A percentile compares a stretch with the other conserved stretches of the same genome.
Evolutionary conservation across 2,888 invertebrate genomes (phyloP).

Genomic region (Drosophila bunnanda): DNA sequence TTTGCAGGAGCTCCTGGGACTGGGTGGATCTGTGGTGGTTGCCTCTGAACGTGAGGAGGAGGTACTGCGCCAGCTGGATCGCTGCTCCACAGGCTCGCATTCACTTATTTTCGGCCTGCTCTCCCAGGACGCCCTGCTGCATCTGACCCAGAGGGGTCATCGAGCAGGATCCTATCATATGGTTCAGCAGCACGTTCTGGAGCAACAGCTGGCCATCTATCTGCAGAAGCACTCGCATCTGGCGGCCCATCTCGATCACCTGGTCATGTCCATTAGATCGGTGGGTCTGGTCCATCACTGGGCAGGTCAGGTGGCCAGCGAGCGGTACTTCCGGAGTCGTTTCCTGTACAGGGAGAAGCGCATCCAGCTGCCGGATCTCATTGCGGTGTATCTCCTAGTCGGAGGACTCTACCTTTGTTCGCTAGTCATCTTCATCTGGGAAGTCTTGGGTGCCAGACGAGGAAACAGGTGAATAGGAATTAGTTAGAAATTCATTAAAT

Average conservation of each 20-base stretch:
- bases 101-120: constrained; percentile 38
- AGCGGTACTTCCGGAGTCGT: constrained; percentile 44
- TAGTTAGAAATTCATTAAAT: not conserved
- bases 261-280: constrained; percentile 50
- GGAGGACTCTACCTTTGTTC: constrained; percentile 35
- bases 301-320: constrained; percentile 40
- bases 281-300: constrained; percentile 59
- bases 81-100: constrained; percentile 20
- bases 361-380: constrained; percentile 50
- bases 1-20: constrained; percentile 21
- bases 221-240: constrained; percentile 59
- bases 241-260: constrained; percentile 49
- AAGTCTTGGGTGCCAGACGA: constrained; percentile 45
- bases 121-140: constrained; percentile 49
- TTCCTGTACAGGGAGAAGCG: constrained; percentile 39
- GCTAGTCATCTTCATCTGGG: constrained; percentile 52
- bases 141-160: constrained; percentile 24
- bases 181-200: constrained; percentile 46
- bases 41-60: constrained; percentile 31
- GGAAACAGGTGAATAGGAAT: not conserved
- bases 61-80: constrained; percentile 50
- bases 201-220: constrained; percentile 60
- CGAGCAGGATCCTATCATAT: constrained; percentile 50
- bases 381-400: constrained; percentile 47
- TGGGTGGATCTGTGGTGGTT: constrained; percentile 21